Percentiles rank a stretch among this genome's conserved stretches.
phyloP scores from a whole-genome alignment of 2,113 vertebrate species.

The Scolopax mira region DNA sequence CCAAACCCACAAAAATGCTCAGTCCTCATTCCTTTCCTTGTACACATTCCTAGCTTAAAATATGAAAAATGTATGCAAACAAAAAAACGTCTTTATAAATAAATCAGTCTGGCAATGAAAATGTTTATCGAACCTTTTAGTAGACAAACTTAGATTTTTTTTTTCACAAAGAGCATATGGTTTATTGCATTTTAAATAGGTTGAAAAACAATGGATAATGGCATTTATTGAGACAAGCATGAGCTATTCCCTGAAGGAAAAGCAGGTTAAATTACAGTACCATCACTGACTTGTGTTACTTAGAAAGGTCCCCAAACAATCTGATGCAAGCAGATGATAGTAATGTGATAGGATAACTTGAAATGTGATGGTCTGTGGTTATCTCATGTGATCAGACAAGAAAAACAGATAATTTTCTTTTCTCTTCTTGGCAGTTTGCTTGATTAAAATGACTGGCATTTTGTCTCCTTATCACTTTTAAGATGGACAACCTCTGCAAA shows the following conservation, averaged over 20 bases:
- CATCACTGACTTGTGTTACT: neutral
- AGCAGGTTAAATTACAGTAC: neutral
- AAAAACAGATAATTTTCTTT: neutral
- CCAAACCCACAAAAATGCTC: neutral
- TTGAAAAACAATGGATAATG: neutral
- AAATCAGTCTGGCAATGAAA: neutral
- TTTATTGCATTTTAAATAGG: neutral
- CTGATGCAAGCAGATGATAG: neutral
- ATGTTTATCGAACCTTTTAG: neutral
- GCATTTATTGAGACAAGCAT: neutral
- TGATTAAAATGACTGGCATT: slow-evolving; percentile 33
- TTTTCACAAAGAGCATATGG: neutral
- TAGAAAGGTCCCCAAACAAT: neutral
- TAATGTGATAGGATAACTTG: neutral
- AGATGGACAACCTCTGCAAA: neutral
- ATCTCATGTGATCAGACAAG: neutral
- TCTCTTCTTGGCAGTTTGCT: neutral
- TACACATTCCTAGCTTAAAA: neutral
- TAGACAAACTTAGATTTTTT: neutral
- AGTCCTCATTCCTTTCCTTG: neutral
- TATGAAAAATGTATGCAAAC: neutral
- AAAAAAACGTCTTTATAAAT: neutral
- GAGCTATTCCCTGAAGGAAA: neutral
- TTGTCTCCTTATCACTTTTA: neutral
- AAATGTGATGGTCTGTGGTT: neutral